Conservation (phyloP, 1,140 invertebrate species). For the Agrypnia vestita region DNA sequence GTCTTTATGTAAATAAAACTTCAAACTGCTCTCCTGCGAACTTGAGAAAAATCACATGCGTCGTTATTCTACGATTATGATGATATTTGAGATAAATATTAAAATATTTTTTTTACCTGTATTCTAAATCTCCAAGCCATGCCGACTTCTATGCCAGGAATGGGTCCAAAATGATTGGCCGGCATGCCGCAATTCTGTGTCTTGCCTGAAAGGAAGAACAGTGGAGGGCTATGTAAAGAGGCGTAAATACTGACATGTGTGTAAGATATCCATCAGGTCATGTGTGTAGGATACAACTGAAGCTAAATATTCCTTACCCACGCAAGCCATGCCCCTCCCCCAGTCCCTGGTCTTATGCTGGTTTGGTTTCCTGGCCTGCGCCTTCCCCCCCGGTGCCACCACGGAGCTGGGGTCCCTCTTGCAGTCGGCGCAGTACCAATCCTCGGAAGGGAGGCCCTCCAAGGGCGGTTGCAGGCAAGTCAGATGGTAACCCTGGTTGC, state of each 20-base stretch:
- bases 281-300: background rate
- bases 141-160: constrained; percentile 91
- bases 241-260: no score
- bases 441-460: constrained; percentile 77
- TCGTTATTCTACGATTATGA: no score
- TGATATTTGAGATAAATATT: no score
- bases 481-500: constrained; percentile 81
- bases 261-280: no score
- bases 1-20: no score
- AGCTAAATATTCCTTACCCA: constrained; percentile 68
- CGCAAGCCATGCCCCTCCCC: constrained; percentile 91
- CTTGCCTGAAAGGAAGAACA: constrained; percentile 65
- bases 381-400: constrained; percentile 84
- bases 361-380: constrained; percentile 79
- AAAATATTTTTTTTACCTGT: constrained; percentile 81
- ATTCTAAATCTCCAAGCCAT: constrained; percentile 88
- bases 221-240: no score
- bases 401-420: constrained; percentile 85
- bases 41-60: no score
- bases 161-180: constrained; percentile 85
- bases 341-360: constrained; percentile 78
- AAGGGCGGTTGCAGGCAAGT: constrained; percentile 80
- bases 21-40: no score
- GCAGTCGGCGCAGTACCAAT: constrained; percentile 87
- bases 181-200: constrained; percentile 73